These are phyloP conservation scores for Saturnia japonica DNA, from an alignment of 2,888 invertebrate species.

Conservation along the genomic window DNA sequence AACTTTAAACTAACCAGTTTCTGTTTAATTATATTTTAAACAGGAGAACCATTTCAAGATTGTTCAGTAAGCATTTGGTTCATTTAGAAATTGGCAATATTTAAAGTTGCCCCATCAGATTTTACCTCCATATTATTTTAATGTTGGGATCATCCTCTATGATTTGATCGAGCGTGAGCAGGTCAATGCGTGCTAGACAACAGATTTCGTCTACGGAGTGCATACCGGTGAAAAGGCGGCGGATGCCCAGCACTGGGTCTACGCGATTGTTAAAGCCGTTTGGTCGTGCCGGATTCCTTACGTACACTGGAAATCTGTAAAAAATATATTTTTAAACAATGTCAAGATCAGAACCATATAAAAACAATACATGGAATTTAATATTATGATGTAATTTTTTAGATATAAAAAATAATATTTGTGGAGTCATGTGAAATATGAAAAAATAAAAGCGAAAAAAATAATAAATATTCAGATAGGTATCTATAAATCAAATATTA, in stretches of 20 bases:
- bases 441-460: too few relatives aligned
- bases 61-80: not conserved
- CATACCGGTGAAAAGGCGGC: slow-evolving; percentile 88
- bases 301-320: slow-evolving; percentile 66
- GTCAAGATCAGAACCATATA: too few relatives aligned
- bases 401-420: too few relatives aligned
- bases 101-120: not conserved
- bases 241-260: slow-evolving; percentile 68
- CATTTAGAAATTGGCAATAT: not conserved
- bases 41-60: not conserved
- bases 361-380: too few relatives aligned
- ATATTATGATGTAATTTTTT: too few relatives aligned
- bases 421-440: too few relatives aligned
- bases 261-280: slow-evolving; percentile 53
- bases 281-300: slow-evolving; percentile 47
- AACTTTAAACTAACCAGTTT: too few relatives aligned
- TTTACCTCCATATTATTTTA: slow-evolving; percentile 89
- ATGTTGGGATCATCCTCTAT: slow-evolving; percentile 93
- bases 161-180: slow-evolving; percentile 89
- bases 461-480: too few relatives aligned
- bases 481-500: too few relatives aligned
- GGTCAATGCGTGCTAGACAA: slow-evolving; percentile 89
- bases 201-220: slow-evolving; percentile 95
- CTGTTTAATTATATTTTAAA: too few relatives aligned
- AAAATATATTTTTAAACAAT: not conserved